Evolutionary conservation across 2,888 invertebrate genomes (phyloP).

Genomic region (Tenthredo livida): DNA sequence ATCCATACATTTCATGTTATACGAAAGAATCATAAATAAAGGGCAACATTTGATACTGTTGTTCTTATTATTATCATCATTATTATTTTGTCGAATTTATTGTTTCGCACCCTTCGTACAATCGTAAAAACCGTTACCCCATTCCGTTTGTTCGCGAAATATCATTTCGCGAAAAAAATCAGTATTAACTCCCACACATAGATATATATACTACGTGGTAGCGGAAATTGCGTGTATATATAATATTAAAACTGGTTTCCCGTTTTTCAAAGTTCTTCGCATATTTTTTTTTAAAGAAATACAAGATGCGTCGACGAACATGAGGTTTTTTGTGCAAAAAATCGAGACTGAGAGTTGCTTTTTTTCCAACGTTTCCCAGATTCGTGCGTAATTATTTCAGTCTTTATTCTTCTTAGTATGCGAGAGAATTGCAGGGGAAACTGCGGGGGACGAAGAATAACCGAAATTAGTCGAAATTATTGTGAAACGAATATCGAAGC

Average conservation of each 20-base stretch:
- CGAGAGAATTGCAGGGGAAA: not conserved
- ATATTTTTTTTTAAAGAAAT: not conserved
- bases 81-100: not conserved
- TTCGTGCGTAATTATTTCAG: not conserved
- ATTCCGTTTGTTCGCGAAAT: conserved; percentile 13
- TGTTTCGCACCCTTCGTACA: conserved; percentile 8
- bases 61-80: not conserved
- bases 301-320: not conserved
- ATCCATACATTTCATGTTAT: conserved; percentile 14
- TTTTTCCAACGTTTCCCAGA: not conserved
- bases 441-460: not conserved
- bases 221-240: not conserved
- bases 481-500: not conserved
- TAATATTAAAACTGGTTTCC: not conserved
- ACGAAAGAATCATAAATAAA: conserved; percentile 16
- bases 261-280: not conserved
- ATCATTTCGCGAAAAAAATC: not conserved
- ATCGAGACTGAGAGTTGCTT: not conserved
- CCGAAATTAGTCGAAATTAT: not conserved
- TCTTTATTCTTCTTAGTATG: not conserved
- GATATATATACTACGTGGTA: not conserved
- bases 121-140: conserved; percentile 15
- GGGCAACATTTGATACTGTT: not conserved
- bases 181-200: not conserved
- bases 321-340: not conserved